phyloP scores from a whole-genome alignment of 2,888 invertebrate genomes.

The Agonopterix arenella region DNA sequence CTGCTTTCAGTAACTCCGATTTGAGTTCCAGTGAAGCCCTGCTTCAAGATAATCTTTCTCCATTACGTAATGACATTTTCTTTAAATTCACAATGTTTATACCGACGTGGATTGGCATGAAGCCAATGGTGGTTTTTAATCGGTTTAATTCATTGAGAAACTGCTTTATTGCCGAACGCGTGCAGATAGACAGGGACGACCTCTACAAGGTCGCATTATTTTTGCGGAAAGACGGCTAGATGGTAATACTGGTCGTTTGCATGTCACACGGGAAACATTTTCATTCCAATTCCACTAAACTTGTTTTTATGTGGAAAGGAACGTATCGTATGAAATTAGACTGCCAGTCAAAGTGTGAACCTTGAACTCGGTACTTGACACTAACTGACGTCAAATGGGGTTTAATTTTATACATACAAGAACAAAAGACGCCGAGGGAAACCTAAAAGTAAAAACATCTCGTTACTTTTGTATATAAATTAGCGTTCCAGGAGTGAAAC shows the following conservation, averaged over 20 bases:
- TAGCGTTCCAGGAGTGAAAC: not conserved
- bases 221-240: constrained; percentile 27
- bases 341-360: constrained; percentile 10
- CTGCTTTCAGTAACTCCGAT: constrained; percentile 3
- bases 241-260: constrained; percentile 20
- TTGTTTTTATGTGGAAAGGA: not conserved
- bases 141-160: constrained; percentile 68
- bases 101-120: constrained; percentile 57
- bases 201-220: constrained; percentile 58
- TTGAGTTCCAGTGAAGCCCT: constrained; percentile 4
- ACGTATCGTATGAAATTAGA: constrained; percentile 8
- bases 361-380: constrained; percentile 9
- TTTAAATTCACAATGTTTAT: constrained; percentile 70
- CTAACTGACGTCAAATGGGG: not conserved
- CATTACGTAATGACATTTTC: constrained; percentile 64
- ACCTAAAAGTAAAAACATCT: not conserved
- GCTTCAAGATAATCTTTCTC: constrained; percentile 6
- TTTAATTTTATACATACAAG: not conserved
- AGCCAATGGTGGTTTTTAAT: constrained; percentile 70
- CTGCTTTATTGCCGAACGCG: constrained; percentile 58
- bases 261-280: constrained; percentile 22
- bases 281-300: constrained; percentile 11
- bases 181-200: constrained; percentile 58
- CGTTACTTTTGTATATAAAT: not conserved
- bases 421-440: not conserved